Evolutionary conservation across 2,888 invertebrate genomes (phyloP).

Genomic region (Cremastinae sp.): DNA sequence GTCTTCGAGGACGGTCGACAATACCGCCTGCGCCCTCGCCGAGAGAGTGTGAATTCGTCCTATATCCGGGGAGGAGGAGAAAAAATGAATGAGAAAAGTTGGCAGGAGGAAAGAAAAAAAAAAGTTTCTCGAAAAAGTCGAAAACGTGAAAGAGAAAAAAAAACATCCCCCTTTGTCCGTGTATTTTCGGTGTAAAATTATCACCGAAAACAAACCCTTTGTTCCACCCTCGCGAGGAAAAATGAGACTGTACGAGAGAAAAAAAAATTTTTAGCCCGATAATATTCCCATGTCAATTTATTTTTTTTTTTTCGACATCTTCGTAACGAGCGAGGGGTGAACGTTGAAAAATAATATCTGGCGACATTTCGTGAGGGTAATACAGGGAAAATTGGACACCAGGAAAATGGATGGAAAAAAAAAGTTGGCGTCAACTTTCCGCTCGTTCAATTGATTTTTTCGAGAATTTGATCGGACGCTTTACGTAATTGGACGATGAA

Average conservation of each 20-base stretch:
- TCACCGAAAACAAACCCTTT: slow-evolving; percentile 7
- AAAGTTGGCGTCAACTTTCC: background rate
- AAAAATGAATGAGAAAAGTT: slow-evolving; percentile 41
- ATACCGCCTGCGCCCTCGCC: slow-evolving; percentile 70
- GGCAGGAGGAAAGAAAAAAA: slow-evolving; percentile 33
- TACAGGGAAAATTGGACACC: no score
- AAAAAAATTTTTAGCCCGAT: background rate
- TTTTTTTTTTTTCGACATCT: background rate
- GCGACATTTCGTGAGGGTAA: no score
- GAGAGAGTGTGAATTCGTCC: slow-evolving; percentile 72
- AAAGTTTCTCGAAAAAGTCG: slow-evolving; percentile 5
- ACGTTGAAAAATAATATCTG: no score
- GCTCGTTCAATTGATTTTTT: background rate
- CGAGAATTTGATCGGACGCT: background rate
- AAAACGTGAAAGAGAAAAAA: no score
- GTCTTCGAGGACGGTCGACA: slow-evolving; percentile 74
- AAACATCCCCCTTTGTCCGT: slow-evolving; percentile 27
- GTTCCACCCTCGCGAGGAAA: background rate
- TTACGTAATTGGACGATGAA: background rate
- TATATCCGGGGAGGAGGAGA: slow-evolving; percentile 41
- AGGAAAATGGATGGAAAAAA: background rate
- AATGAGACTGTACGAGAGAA: background rate
- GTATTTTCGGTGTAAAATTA: slow-evolving; percentile 31
- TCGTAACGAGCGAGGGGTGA: no score
- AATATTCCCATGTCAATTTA: no score